Evolutionary conservation across 2,797 vertebrate genomes (phyloP).

Genomic region (Tenualosa thibaudeaui): DNA sequence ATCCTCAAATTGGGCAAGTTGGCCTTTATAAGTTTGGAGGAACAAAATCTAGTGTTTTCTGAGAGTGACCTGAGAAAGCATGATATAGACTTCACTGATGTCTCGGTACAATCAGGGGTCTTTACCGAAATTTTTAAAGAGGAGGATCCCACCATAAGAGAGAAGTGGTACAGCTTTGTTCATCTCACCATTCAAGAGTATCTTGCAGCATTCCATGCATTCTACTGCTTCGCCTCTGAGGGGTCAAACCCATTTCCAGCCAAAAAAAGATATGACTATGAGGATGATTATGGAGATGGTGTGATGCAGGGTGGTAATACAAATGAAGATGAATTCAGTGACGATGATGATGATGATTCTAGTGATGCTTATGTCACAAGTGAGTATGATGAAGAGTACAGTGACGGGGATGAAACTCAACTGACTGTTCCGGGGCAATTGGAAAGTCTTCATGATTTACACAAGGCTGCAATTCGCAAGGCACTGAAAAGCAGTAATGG

Average conservation of each 20-base stretch:
- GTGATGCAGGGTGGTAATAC: no score
- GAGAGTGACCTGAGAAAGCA: constrained; percentile 25
- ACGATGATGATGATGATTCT: no score
- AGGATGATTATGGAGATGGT: not conserved
- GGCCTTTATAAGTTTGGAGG: constrained; percentile 25
- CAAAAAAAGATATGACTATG: not conserved
- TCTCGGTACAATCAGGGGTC: constrained; percentile 27
- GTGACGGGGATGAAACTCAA: constrained; percentile 24
- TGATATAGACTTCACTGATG: constrained; percentile 27
- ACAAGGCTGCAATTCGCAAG: constrained; percentile 35
- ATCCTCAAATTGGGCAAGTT: constrained; percentile 33
- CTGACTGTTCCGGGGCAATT: not conserved
- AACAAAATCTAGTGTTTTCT: constrained; percentile 28
- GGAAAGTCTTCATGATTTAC: constrained; percentile 29
- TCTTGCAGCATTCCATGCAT: constrained; percentile 7
- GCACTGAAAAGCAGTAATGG: not conserved
- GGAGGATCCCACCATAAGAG: constrained; percentile 22
- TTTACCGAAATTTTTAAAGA: constrained; percentile 23
- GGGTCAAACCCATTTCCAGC: not conserved
- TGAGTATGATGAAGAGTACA: constrained; percentile 26
- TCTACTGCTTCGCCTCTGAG: constrained; percentile 6
- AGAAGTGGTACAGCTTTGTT: constrained; percentile 36
- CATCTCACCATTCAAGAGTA: constrained; percentile 38
- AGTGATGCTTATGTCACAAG: no score
- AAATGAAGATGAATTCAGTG: no score